Base-by-base conservation (phyloP, 1,140 invertebrate species). In the Leguminivora glycinivorella region DNA sequence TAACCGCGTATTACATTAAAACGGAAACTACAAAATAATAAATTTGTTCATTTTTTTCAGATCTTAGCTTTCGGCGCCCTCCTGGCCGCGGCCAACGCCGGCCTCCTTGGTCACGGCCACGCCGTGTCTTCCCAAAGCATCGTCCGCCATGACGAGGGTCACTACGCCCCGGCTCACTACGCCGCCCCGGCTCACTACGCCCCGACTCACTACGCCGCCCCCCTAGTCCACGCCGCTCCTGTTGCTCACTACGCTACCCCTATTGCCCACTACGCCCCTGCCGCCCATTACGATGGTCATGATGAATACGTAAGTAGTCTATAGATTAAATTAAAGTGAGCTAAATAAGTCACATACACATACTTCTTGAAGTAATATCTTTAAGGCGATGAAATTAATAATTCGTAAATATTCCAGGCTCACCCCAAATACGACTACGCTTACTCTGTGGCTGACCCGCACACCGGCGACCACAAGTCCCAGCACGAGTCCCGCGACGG, bases 361-460 rank as follows among this genome's bases (percentile, higher is more conserved):
- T n/a, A n/a, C n/a, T n/a, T n/a, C n/a, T n/a, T n/a, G 14, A 17
- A 17, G 4, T 43, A 4, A 4, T 31, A 7, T 43, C 17, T 0
- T 9, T 22, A 22, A 4, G 47, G 7, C 47, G 14, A 43, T 10
- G 6, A 43, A 12, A 12, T 17, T 43, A 43, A 52, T 9, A 22
- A 22, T 52, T 47, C 6, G 6, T 1, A 52, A 4, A 19, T 52
- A n/a, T 52, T 75, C 12, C 68, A 88, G 84, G 81, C 80, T 72
- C 79, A 88, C 71, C 84, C 84, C 19, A 83, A 87, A 79, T 93
- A 93, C 84, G 89, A 86, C 77, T 93, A 87, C 79, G 82, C 85
- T 1, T 94, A 93, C 82, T 90, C 89, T 67, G 92, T 93, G 19
- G 78, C 90, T n/a, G 92, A 93, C 80, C 81, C 87, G 0, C 83